Evolutionary conservation across 2,113 vertebrate species (phyloP).

Genomic region (Myiagra hebetior): DNA sequence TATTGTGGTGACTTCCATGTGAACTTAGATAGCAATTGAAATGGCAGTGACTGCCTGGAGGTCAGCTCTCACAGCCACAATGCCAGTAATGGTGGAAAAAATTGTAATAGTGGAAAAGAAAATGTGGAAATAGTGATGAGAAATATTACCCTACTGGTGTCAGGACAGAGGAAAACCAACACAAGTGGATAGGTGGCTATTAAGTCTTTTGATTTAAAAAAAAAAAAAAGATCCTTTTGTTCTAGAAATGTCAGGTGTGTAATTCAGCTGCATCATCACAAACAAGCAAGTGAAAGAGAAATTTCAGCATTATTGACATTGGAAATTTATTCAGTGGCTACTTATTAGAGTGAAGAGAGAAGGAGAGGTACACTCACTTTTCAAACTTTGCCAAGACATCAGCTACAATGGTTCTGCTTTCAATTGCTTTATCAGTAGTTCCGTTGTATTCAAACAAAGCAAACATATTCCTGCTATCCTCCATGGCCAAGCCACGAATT

Average conservation of each 20-base stretch:
- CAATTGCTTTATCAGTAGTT: constrained; percentile 87
- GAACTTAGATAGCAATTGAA: background rate
- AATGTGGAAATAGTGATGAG: background rate
- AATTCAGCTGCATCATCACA: background rate
- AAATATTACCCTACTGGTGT: background rate
- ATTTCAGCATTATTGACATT: background rate
- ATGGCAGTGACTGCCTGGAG: background rate
- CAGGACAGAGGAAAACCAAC: background rate
- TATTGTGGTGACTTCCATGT: background rate
- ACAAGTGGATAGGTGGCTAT: background rate
- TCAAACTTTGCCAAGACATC: constrained; percentile 96
- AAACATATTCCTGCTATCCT: constrained; percentile 97
- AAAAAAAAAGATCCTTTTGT: background rate
- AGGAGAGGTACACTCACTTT: constrained; percentile 75
- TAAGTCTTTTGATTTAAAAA: background rate
- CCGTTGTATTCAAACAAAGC: constrained; percentile 93
- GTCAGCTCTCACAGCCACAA: background rate
- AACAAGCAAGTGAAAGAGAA: background rate
- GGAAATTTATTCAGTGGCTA: background rate
- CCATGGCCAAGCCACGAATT: constrained; percentile 94
- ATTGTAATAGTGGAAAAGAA: background rate
- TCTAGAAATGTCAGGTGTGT: background rate
- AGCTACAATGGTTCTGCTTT: constrained; percentile 90
- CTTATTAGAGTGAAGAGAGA: background rate
- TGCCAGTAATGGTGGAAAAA: background rate